Evolutionary conservation across 2,888 invertebrate genomes (phyloP).

Genomic region (Keiferia lycopersicella): DNA sequence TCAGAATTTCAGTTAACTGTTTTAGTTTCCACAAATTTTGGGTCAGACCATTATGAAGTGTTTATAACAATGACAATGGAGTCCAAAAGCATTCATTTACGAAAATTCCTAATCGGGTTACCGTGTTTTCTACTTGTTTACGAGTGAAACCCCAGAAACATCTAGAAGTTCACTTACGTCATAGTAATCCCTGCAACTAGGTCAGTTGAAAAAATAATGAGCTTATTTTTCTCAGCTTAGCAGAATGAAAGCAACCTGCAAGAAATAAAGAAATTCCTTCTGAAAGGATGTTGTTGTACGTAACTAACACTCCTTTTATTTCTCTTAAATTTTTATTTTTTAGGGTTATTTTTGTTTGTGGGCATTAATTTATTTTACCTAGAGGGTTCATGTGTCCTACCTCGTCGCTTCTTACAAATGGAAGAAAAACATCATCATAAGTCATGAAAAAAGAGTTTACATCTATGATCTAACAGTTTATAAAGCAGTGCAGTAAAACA

Average conservation of each 20-base stretch:
- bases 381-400: too few species aligned
- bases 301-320: neutral
- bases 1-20: neutral
- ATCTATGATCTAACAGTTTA: too few species aligned
- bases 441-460: too few species aligned
- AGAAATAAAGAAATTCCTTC: neutral
- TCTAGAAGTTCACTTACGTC: slow-evolving; percentile 12
- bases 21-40: neutral
- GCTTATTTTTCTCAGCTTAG: slow-evolving; percentile 20
- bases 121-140: slow-evolving; percentile 18
- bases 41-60: neutral
- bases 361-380: too few species aligned
- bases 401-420: too few species aligned
- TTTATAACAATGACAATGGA: neutral
- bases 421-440: too few species aligned
- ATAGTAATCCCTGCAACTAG: slow-evolving; percentile 18
- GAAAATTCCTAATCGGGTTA: slow-evolving; percentile 1
- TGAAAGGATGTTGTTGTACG: neutral
- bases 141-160: slow-evolving; percentile 2
- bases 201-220: slow-evolving; percentile 21
- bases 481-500: too few species aligned
- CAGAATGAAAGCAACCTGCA: neutral
- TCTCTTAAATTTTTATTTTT: neutral
- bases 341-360: neutral
- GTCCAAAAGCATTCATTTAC: neutral